Evolutionary conservation across 2,113 vertebrate species (phyloP).

Genomic region (Taxidea taxus): DNA sequence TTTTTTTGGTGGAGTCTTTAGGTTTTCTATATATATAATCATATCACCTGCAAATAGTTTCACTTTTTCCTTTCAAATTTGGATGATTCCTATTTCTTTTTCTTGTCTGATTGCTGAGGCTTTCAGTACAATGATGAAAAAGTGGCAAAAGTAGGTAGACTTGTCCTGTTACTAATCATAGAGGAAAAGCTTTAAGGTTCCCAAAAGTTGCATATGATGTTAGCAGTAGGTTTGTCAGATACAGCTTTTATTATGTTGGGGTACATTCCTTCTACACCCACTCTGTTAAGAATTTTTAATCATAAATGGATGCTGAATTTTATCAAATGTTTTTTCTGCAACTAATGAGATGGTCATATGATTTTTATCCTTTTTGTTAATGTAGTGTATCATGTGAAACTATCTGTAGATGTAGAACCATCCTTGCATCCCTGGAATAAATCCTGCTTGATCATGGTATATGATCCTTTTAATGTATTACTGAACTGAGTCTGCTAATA

Average conservation of each 20-base stretch:
- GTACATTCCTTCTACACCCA: neutral
- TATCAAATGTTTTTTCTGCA: neutral
- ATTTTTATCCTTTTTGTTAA: neutral
- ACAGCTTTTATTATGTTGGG: neutral
- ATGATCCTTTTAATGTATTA: neutral
- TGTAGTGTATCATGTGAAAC: neutral
- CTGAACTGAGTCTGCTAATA: neutral
- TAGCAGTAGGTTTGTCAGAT: neutral
- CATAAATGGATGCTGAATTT: neutral
- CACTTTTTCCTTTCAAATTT: neutral
- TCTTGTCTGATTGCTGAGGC: neutral
- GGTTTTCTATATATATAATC: neutral
- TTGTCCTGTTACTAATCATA: neutral
- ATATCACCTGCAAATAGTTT: neutral
- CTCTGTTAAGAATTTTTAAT: neutral
- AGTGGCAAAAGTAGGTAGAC: neutral
- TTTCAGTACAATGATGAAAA: neutral
- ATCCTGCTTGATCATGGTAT: neutral
- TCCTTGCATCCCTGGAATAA: neutral
- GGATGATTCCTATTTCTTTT: neutral
- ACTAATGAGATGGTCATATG: neutral
- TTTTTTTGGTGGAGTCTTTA: neutral
- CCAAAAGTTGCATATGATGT: neutral
- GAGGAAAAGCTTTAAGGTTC: neutral
- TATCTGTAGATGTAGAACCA: neutral